Conservation (phyloP, 2,797 vertebrate genomes). For the Onychomys leucogaster region DNA sequence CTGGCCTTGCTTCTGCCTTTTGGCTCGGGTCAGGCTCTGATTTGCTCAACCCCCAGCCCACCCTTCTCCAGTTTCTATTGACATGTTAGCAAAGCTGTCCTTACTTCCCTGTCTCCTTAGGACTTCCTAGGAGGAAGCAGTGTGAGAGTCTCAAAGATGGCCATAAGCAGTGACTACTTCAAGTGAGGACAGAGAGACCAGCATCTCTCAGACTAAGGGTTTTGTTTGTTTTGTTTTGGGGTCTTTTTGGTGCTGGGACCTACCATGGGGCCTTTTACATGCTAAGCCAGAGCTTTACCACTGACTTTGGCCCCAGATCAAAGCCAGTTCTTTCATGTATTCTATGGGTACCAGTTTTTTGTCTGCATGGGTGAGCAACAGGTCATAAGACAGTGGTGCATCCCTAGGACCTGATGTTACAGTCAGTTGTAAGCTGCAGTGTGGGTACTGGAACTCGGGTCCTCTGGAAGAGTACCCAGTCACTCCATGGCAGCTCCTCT, state of each 20-base stretch:
- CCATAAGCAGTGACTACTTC: not conserved
- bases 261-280: not conserved
- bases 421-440: too few species aligned
- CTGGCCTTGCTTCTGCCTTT: not conserved
- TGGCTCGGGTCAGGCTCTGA: not conserved
- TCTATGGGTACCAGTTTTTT: not conserved
- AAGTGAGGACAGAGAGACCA: not conserved
- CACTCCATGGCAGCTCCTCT: not conserved
- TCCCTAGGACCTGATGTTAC: too few species aligned
- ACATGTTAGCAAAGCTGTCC: not conserved
- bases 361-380: not conserved
- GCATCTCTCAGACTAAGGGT: not conserved
- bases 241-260: not conserved
- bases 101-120: not conserved
- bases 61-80: not conserved
- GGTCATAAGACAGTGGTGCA: not conserved
- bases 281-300: not conserved
- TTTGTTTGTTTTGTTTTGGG: not conserved
- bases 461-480: not conserved
- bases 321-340: too few species aligned
- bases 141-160: not conserved
- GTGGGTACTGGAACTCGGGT: not conserved
- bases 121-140: not conserved
- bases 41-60: not conserved
- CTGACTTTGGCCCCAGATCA: not conserved